These are phyloP conservation scores for Dicranocentrus wangi DNA, from an alignment of 2,888 invertebrate genomes.

Conservation along the genomic window DNA sequence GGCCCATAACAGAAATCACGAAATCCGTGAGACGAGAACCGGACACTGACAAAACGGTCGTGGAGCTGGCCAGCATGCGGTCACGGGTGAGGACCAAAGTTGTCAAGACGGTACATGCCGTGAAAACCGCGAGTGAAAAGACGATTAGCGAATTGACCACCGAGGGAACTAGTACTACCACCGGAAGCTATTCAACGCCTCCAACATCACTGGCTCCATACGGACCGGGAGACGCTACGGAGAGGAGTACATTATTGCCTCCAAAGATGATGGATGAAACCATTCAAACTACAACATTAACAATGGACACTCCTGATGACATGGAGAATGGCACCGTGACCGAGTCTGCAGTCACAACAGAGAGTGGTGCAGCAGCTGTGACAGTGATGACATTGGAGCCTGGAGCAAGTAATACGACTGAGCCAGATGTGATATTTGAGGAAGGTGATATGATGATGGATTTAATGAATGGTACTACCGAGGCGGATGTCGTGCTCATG, in stretches of 20 bases:
- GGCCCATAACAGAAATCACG: slow-evolving; percentile 46
- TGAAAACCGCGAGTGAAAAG: slow-evolving; percentile 24
- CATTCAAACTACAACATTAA: not conserved
- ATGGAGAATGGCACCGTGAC: too few relatives aligned
- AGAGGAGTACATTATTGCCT: too few relatives aligned
- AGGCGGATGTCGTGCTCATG: too few relatives aligned
- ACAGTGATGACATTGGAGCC: too few relatives aligned
- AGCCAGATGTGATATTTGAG: too few relatives aligned
- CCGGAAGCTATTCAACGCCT: not conserved
- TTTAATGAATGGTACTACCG: too few relatives aligned
- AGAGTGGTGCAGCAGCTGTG: too few relatives aligned
- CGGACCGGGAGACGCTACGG: too few relatives aligned
- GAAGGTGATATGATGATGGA: too few relatives aligned
- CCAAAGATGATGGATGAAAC: not conserved
- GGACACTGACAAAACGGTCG: slow-evolving; percentile 46
- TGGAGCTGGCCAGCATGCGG: slow-evolving; percentile 14
- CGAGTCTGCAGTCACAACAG: too few relatives aligned
- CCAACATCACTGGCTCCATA: not conserved
- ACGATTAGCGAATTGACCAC: slow-evolving; percentile 13
- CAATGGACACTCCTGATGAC: not conserved
- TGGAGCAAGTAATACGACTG: too few relatives aligned
- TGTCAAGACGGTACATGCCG: slow-evolving; percentile 26
- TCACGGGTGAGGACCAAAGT: slow-evolving; percentile 22
- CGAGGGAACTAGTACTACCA: slow-evolving; percentile 9
- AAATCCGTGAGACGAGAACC: slow-evolving; percentile 45